Percentiles rank a stretch among this genome's conserved stretches.
Conservation (phyloP, 2,797 vertebrate species). For the Pseudomugil tenellus region DNA sequence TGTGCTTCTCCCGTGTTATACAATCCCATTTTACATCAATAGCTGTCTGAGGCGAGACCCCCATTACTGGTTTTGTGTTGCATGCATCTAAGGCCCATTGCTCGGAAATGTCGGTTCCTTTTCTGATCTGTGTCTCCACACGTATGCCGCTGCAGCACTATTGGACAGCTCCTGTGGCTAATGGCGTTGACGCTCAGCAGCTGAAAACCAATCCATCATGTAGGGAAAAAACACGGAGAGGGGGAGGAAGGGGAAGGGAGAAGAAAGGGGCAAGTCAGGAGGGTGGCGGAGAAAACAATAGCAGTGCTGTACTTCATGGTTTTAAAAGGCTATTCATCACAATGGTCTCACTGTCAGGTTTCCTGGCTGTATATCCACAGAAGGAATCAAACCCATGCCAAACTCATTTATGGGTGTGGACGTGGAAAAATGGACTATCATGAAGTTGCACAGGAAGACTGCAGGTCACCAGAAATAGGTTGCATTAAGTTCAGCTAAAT, state of each 20-base stretch:
- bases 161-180: constrained; percentile 67
- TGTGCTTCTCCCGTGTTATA: constrained; percentile 51
- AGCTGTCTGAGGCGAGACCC: constrained; percentile 59
- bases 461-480: constrained; percentile 29
- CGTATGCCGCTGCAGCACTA: constrained; percentile 49
- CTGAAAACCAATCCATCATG: constrained; percentile 79
- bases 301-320: constrained; percentile 75
- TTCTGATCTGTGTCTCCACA: constrained; percentile 66
- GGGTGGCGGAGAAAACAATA: constrained; percentile 66
- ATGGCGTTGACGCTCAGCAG: constrained; percentile 72
- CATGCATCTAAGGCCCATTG: constrained; percentile 61
- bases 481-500: constrained; percentile 5
- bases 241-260: constrained; percentile 26
- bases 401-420: constrained; percentile 69
- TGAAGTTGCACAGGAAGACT: constrained; percentile 57
- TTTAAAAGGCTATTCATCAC: constrained; percentile 86
- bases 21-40: constrained; percentile 69
- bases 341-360: constrained; percentile 77
- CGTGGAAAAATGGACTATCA: constrained; percentile 74
- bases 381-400: constrained; percentile 75
- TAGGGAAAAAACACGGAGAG: constrained; percentile 35
- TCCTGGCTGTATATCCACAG: constrained; percentile 69
- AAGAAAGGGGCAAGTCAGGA: constrained; percentile 25
- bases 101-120: constrained; percentile 60
- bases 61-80: constrained; percentile 74